A percentile compares a stretch with the other conserved stretches of the same genome.
Evolutionary conservation across 1,140 invertebrate species (phyloP).

Genomic region (Notospermus geniculatus): DNA sequence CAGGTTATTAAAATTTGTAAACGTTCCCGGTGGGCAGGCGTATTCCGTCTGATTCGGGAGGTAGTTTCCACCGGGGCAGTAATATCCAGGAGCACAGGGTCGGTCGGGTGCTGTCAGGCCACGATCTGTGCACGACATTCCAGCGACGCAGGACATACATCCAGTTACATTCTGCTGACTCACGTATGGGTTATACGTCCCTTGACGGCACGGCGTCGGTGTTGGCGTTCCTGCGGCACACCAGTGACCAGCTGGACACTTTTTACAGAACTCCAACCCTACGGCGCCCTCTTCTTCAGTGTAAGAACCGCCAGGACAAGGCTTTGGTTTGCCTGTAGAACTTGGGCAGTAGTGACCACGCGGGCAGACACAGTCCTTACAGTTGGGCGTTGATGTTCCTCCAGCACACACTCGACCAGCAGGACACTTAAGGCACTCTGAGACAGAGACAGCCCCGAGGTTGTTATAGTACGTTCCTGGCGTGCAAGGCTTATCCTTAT

Average conservation of each 20-base stretch:
- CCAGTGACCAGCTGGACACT: slow-evolving; percentile 44
- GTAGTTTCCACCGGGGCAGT: slow-evolving; percentile 45
- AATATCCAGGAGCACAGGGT: slow-evolving; percentile 48
- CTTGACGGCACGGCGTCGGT: slow-evolving; percentile 39
- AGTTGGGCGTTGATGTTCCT: slow-evolving; percentile 39
- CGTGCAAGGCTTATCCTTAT: slow-evolving; percentile 38
- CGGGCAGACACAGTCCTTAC: slow-evolving; percentile 40
- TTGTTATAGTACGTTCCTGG: slow-evolving; percentile 38
- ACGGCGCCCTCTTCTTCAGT: slow-evolving; percentile 45
- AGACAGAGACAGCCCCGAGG: slow-evolving; percentile 25
- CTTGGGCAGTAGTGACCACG: slow-evolving; percentile 38
- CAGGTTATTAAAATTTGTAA: slow-evolving; percentile 45
- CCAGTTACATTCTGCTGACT: slow-evolving; percentile 20
- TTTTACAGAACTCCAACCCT: slow-evolving; percentile 37
- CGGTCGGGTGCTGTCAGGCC: slow-evolving; percentile 43
- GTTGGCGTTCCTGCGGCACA: slow-evolving; percentile 38
- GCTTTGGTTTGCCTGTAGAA: slow-evolving; percentile 24
- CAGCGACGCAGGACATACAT: slow-evolving; percentile 41
- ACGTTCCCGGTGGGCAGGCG: slow-evolving; percentile 49
- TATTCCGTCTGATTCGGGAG: slow-evolving; percentile 38
- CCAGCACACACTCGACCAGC: slow-evolving; percentile 37
- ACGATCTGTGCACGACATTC: slow-evolving; percentile 40
- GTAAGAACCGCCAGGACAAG: slow-evolving; percentile 44
- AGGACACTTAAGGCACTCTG: slow-evolving; percentile 40
- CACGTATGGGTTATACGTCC: slow-evolving; percentile 37